phyloP scores from a whole-genome alignment of 1,140 invertebrate genomes.

The Nomia melanderi region DNA sequence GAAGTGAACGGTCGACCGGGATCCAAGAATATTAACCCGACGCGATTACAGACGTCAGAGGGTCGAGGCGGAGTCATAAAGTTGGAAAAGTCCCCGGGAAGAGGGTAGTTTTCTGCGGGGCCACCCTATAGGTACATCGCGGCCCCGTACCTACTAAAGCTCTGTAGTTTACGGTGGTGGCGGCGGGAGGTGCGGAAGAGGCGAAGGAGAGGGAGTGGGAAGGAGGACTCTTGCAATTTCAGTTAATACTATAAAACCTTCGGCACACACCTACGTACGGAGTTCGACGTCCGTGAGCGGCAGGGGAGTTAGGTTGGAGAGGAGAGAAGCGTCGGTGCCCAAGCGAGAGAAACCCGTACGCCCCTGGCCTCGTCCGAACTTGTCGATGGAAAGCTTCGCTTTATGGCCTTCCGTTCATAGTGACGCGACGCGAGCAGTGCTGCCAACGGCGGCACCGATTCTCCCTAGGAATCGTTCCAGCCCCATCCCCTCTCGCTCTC shows the following conservation, averaged over 20 bases:
- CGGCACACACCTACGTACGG: conserved; percentile 59
- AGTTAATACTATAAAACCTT: conserved; percentile 77
- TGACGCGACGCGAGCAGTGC: conserved; percentile 20
- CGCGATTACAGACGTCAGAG: neutral
- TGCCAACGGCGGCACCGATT: neutral
- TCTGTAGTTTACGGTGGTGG: conserved; percentile 62
- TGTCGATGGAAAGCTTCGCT: conserved; percentile 58
- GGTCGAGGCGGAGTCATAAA: conserved; percentile 10
- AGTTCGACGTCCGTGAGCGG: neutral
- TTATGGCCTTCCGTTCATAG: conserved; percentile 54
- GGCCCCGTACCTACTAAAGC: conserved; percentile 38
- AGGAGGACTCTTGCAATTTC: conserved; percentile 73
- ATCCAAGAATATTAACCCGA: neutral
- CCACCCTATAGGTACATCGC: conserved; percentile 44
- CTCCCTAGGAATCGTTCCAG: neutral
- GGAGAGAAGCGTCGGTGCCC: conserved; percentile 17
- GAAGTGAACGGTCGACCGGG: neutral
- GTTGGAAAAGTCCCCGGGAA: conserved; percentile 20
- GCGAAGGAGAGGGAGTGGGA: no score
- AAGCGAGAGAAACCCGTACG: neutral
- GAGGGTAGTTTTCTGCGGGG: conserved; percentile 10
- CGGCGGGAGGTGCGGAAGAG: no score
- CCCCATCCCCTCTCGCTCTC: no score
- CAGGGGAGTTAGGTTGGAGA: neutral
- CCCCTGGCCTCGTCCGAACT: conserved; percentile 49